phyloP scores from a whole-genome alignment of 2,888 invertebrate species.

The Phaedon cochleariae region DNA sequence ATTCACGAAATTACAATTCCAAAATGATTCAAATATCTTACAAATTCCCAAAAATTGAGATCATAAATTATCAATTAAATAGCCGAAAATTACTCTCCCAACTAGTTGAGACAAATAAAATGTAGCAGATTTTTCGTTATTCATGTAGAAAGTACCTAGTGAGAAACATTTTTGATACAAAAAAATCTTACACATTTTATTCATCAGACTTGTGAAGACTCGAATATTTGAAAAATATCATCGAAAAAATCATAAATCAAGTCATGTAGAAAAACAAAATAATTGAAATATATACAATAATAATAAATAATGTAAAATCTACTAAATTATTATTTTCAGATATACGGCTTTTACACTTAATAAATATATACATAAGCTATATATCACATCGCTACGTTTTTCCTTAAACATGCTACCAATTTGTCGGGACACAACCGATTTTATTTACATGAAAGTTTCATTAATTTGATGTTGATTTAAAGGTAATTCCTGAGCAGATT shows the following conservation, averaged over 20 bases:
- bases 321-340: slow-evolving; percentile 21
- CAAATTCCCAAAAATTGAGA: not conserved
- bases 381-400: slow-evolving; percentile 58
- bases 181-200: too few species aligned
- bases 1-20: not conserved
- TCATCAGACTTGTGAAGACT: too few species aligned
- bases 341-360: slow-evolving; percentile 47
- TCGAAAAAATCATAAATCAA: too few species aligned
- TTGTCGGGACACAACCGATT: slow-evolving; percentile 37
- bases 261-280: too few species aligned
- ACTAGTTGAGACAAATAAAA: too few species aligned
- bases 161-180: too few species aligned
- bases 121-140: too few species aligned
- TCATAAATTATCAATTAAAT: too few species aligned
- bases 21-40: not conserved
- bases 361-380: slow-evolving; percentile 57
- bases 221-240: too few species aligned
- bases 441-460: slow-evolving; percentile 30
- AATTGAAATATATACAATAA: not conserved
- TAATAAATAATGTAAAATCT: slow-evolving; percentile 11
- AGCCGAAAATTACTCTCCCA: too few species aligned
- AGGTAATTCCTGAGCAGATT: too few species aligned
- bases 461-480: not conserved
- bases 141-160: too few species aligned
- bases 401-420: slow-evolving; percentile 47